These are phyloP conservation scores for Periphyllus acericola DNA, from an alignment of 2,888 invertebrate species.

Conservation along the genomic window DNA sequence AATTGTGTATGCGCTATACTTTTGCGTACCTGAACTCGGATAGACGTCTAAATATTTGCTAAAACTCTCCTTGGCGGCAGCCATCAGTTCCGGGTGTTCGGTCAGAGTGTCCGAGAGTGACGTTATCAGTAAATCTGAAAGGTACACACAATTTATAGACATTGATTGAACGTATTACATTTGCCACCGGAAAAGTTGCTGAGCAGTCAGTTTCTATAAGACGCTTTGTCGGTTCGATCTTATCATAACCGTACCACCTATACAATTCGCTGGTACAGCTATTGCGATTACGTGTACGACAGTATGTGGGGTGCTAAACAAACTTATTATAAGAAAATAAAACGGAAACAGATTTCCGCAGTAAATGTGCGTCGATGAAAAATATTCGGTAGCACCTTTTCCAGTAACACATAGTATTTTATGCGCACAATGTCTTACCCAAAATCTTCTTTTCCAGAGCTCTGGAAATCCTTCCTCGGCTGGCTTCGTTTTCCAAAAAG, in stretches of 20 bases:
- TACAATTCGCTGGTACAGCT: no score
- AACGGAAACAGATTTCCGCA: no score
- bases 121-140: slow-evolving; percentile 78
- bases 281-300: no score
- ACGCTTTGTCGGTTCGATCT: no score
- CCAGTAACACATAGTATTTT: no score
- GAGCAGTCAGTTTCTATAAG: no score
- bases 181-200: no score
- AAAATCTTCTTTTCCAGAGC: slow-evolving; percentile 81
- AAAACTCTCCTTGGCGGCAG: slow-evolving; percentile 71
- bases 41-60: slow-evolving; percentile 66
- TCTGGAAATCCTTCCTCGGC: slow-evolving; percentile 78
- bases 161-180: not conserved
- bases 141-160: not conserved
- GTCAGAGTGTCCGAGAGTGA: slow-evolving; percentile 79
- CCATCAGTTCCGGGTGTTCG: slow-evolving; percentile 77
- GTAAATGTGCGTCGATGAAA: no score
- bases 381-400: no score
- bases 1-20: not conserved
- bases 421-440: slow-evolving; percentile 69
- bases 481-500: slow-evolving; percentile 79
- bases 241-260: no score
- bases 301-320: no score
- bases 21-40: slow-evolving; percentile 16
- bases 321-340: no score